Conservation (phyloP, 2,888 invertebrate species). For the Tanypteryx hageni region DNA sequence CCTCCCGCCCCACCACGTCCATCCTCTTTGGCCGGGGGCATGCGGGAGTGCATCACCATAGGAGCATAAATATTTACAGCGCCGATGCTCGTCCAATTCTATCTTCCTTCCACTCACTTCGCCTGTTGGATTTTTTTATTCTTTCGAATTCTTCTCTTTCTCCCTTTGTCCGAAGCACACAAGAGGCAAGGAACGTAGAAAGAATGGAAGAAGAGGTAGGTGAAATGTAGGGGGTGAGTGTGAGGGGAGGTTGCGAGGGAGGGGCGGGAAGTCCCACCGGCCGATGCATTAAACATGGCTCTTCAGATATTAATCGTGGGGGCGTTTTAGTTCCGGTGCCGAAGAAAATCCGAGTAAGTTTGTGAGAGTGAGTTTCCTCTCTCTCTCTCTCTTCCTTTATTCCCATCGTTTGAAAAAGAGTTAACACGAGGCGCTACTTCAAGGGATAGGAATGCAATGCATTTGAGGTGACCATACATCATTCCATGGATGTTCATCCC, state of each 20-base stretch:
- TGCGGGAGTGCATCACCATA: neutral
- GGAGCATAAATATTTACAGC: conserved; percentile 30
- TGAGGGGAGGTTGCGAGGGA: neutral
- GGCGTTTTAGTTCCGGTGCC: conserved; percentile 48
- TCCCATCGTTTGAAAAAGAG: neutral
- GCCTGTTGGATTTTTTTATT: neutral
- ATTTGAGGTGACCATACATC: conserved; percentile 10
- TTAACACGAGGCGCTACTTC: neutral
- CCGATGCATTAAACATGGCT: conserved; percentile 44
- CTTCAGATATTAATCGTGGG: conserved; percentile 34
- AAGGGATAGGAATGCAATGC: conserved; percentile 12
- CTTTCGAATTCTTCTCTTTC: neutral
- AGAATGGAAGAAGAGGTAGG: neutral
- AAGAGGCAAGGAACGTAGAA: neutral
- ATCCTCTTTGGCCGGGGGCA: conserved; percentile 4
- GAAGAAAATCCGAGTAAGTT: conserved; percentile 27
- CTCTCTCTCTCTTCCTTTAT: neutral
- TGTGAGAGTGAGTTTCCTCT: neutral
- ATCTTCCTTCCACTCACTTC: neutral
- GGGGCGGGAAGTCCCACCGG: neutral
- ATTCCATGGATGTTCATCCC: conserved; percentile 1
- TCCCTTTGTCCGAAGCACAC: neutral
- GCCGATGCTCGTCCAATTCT: neutral
- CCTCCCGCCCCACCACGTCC: neutral
- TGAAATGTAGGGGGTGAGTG: neutral